Percentiles rank a stretch among this genome's conserved stretches.
Conservation (phyloP, 2,797 vertebrate genomes). For the Otolemur crassicaudatus region DNA sequence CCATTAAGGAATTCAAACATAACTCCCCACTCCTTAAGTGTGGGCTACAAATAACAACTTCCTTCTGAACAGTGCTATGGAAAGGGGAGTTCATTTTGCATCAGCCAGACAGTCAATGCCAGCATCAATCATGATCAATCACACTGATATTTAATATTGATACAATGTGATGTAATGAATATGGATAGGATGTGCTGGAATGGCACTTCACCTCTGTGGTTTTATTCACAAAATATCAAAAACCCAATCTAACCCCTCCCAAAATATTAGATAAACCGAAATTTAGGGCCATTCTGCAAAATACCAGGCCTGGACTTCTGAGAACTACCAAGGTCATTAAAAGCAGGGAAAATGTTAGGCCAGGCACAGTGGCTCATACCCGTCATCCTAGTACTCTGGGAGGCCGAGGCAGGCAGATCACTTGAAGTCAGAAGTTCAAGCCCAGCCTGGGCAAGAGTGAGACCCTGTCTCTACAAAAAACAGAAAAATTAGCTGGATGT, state of each 20-base stretch:
- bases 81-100: neutral
- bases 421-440: neutral
- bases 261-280: neutral
- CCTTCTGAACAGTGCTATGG: neutral
- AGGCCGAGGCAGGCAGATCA: neutral
- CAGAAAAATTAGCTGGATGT: neutral
- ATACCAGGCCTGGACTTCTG: neutral
- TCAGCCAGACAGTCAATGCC: neutral
- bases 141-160: neutral
- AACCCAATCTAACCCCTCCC: neutral
- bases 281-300: neutral
- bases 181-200: neutral
- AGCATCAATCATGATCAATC: neutral
- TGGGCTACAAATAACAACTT: neutral
- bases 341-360: neutral
- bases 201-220: neutral
- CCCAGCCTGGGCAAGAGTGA: neutral
- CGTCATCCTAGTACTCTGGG: neutral
- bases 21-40: neutral
- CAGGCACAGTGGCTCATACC: neutral
- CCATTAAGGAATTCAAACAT: accelerated
- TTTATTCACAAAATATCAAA: neutral
- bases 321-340: neutral
- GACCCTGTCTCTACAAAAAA: neutral
- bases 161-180: neutral